Conservation (phyloP, 2,888 invertebrate genomes). For the Tiliacea citrago region DNA sequence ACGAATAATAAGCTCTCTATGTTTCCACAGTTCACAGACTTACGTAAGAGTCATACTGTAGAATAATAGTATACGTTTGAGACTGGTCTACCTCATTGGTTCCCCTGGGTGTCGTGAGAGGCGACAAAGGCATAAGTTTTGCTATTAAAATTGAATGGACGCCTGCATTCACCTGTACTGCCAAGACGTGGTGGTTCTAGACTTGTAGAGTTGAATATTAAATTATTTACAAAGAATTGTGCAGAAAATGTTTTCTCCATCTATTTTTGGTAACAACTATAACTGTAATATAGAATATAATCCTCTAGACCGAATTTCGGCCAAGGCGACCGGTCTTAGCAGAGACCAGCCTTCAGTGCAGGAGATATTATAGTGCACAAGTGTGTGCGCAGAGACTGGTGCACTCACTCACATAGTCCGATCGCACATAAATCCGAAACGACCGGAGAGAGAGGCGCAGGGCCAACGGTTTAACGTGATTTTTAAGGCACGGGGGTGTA, state of each 20-base stretch:
- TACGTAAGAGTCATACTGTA: conserved; percentile 10
- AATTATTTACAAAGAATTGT: background rate
- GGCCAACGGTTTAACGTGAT: too few relatives aligned
- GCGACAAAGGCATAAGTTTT: conserved; percentile 41
- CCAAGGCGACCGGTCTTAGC: too few relatives aligned
- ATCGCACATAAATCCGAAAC: too few relatives aligned
- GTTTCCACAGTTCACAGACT: conserved; percentile 18
- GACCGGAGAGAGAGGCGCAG: too few relatives aligned
- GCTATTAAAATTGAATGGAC: conserved; percentile 60
- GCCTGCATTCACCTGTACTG: conserved; percentile 49
- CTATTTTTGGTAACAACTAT: background rate
- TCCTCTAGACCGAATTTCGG: too few relatives aligned
- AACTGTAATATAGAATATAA: too few relatives aligned
- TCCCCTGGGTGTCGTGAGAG: conserved; percentile 32
- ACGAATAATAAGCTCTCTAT: conserved; percentile 22
- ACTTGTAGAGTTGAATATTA: conserved; percentile 2
- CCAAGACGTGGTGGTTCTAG: conserved; percentile 10
- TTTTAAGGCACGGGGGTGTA: too few relatives aligned
- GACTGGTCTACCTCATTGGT: conserved; percentile 31
- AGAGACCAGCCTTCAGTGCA: too few relatives aligned
- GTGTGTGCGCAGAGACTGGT: too few relatives aligned
- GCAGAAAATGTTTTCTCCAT: background rate
- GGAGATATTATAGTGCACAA: too few relatives aligned
- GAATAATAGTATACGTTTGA: conserved; percentile 10
- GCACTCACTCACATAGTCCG: too few relatives aligned